Evolutionary conservation across 2,888 invertebrate species (phyloP), one percentile per base, ranked within the genome.

Genomic region (Agrotis segetum): DNA sequence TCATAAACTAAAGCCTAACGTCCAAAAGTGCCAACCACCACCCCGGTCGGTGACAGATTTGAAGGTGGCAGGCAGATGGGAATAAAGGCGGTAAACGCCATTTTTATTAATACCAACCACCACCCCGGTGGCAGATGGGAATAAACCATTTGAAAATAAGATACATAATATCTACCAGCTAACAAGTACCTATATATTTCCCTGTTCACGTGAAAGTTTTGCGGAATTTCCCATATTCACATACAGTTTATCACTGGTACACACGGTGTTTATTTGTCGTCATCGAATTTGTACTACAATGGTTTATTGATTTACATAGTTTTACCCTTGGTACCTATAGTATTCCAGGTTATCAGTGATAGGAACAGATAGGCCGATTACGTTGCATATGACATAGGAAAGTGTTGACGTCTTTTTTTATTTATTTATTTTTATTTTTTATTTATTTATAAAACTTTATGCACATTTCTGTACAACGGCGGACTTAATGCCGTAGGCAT

Each of bases 311-410:
- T 81, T 64, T 44, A 53, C 40, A 7, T 21, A 50, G 2, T 49
- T n/a, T 40, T 59, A 29, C 21, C 29, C 24, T 17, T 40, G 11
- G 47, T 16, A 47, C 5, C 17, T 29, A 1, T 17, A 46, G 16
- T 56, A 50, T 67, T 19, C 40, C 14, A 66, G 17, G 53, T 52
- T 64, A 77, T 72, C 69, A 70, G 29, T 66, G 74, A 68, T 70
- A 34, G 70, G 17, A 60, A 71, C 29, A 50, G 52, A 76, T 83
- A 80, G 68, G 60, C 29, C 65, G 21, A 71, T 69, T 47, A 49
- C 13, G 14, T 19, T 64, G 11, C 47, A 16, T 17, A 60, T 60
- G 40, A 61, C 65, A 65, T 77, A 61, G 24, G 55, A 55, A 62
- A 77, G 46, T 19, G 6, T n/a, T 49, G 19, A 21, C 29, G 21